Percentiles rank a stretch among this genome's conserved stretches.
Conservation (phyloP, 2,113 vertebrate genomes). For the Oncorhynchus masou region DNA sequence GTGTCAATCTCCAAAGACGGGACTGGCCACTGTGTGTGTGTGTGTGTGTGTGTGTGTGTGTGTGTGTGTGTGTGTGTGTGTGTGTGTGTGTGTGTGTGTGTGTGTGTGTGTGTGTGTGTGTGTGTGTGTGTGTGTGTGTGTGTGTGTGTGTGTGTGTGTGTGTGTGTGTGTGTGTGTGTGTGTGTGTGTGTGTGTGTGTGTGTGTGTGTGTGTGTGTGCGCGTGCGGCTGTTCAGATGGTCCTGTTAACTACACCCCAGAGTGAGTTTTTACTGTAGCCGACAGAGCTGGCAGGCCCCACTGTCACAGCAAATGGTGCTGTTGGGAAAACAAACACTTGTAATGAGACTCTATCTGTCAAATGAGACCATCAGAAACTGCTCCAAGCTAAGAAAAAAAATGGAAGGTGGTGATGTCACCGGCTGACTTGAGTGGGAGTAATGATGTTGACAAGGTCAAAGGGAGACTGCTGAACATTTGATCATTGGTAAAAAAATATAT, state of each 20-base stretch:
- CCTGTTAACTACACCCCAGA: constrained; percentile 60
- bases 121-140: no score
- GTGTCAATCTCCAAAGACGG: not conserved
- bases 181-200: no score
- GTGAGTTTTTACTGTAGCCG: constrained; percentile 58
- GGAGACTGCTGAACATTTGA: not conserved
- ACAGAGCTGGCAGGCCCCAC: no score
- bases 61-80: no score
- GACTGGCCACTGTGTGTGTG: no score
- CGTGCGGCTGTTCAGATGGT: constrained; percentile 63
- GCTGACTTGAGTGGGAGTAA: no score
- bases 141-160: no score
- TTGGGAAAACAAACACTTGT: constrained; percentile 72
- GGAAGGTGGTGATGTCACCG: not conserved
- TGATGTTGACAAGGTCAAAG: not conserved
- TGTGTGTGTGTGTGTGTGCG: no score
- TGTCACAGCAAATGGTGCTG: constrained; percentile 72
- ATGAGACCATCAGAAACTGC: constrained; percentile 32
- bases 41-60: no score
- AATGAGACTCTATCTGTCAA: constrained; percentile 57
- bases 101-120: no score
- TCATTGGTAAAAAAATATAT: not conserved
- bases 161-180: no score
- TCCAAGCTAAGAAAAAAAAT: not conserved
- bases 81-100: no score